phyloP scores from a whole-genome alignment of 2,888 invertebrate species.

The Lasioglossum malachurum region DNA sequence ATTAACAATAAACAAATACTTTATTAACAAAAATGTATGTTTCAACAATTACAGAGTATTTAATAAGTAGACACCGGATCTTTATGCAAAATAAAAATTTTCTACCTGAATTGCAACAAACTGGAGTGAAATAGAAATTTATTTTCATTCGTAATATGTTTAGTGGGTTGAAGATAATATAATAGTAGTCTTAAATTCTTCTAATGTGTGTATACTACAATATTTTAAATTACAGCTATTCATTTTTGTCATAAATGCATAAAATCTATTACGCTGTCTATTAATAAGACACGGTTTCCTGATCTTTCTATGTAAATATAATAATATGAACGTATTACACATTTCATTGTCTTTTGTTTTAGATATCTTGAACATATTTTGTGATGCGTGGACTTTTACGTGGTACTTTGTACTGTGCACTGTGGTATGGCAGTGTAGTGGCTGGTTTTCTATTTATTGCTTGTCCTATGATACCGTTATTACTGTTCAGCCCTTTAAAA shows the following conservation, averaged over 20 bases:
- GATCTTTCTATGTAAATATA: background rate
- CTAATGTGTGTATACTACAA: no score
- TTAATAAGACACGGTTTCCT: background rate
- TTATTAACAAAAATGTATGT: background rate
- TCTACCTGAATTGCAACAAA: no score
- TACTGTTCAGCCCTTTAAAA: constrained; percentile 89
- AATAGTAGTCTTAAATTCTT: no score
- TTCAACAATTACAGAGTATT: background rate
- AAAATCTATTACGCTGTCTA: no score
- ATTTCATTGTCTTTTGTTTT: constrained; percentile 1
- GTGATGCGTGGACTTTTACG: constrained; percentile 81
- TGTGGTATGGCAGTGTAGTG: constrained; percentile 86
- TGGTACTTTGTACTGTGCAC: constrained; percentile 84
- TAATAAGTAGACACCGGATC: no score
- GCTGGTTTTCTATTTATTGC: constrained; percentile 86
- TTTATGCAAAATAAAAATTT: no score
- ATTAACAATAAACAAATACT: background rate
- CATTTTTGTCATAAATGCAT: no score
- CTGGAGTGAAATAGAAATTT: no score
- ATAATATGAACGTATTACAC: background rate
- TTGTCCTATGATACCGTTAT: constrained; percentile 90
- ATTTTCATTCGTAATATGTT: no score
- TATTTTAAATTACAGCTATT: no score
- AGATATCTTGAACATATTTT: constrained; percentile 40
- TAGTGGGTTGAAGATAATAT: no score